A percentile compares a stretch with the other conserved stretches of the same genome.
Conservation (phyloP, 2,888 invertebrate genomes). For the Ferrisia virgata region DNA sequence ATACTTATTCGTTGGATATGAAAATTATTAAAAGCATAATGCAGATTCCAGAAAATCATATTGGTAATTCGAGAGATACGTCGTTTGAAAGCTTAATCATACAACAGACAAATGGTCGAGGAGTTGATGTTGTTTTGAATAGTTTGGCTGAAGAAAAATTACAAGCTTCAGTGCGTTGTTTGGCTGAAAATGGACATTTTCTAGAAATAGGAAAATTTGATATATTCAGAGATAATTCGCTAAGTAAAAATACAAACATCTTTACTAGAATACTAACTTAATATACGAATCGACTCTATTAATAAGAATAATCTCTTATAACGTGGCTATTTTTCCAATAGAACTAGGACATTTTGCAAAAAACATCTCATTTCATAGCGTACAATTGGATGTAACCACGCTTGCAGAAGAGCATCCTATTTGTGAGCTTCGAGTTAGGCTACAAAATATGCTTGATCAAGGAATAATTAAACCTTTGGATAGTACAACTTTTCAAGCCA, state of each 20-base stretch:
- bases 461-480: slow-evolving; percentile 70
- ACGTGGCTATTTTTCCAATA: neutral
- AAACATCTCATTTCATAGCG: slow-evolving; percentile 72
- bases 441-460: slow-evolving; percentile 62
- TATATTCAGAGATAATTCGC: slow-evolving; percentile 63
- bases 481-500: slow-evolving; percentile 62
- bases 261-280: too few species aligned
- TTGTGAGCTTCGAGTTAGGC: slow-evolving; percentile 51
- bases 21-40: too few species aligned
- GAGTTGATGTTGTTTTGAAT: slow-evolving; percentile 88
- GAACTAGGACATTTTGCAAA: slow-evolving; percentile 67
- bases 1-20: too few species aligned
- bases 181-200: slow-evolving; percentile 65
- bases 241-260: too few species aligned
- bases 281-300: too few species aligned
- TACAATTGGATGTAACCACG: slow-evolving; percentile 76
- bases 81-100: slow-evolving; percentile 84
- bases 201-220: slow-evolving; percentile 86
- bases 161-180: slow-evolving; percentile 64
- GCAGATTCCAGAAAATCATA: slow-evolving; percentile 62
- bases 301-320: too few species aligned
- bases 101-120: slow-evolving; percentile 73
- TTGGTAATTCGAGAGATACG: slow-evolving; percentile 82
- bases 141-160: slow-evolving; percentile 90
- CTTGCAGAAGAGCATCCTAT: too few species aligned